Conservation (phyloP, 2,113 vertebrate genomes). For the Daboia siamensis region DNA sequence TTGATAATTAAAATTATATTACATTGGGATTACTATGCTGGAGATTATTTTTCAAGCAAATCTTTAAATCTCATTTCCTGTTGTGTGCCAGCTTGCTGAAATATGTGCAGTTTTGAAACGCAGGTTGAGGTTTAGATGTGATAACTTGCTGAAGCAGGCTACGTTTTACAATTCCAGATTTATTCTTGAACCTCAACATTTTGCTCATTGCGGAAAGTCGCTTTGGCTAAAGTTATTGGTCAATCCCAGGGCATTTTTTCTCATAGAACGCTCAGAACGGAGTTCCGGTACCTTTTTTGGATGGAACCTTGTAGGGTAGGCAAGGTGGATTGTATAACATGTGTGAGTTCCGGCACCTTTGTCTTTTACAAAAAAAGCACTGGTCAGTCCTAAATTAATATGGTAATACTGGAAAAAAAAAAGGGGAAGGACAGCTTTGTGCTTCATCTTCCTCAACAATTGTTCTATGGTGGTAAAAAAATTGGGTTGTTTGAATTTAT, state of each 20-base stretch:
- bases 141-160: not conserved
- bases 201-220: not conserved
- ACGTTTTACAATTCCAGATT: not conserved
- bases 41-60: slow-evolving; percentile 43
- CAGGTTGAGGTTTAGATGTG: not conserved
- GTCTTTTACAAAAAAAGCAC: too few relatives aligned
- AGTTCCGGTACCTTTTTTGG: too few relatives aligned
- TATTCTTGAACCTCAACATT: not conserved
- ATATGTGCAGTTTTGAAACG: not conserved
- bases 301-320: too few relatives aligned
- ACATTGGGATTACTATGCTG: slow-evolving; percentile 34
- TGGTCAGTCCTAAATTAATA: not conserved
- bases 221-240: not conserved
- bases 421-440: not conserved
- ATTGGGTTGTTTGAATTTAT: not conserved
- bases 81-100: not conserved
- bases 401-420: not conserved
- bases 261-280: too few relatives aligned
- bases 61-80: slow-evolving; percentile 27
- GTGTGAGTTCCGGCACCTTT: too few relatives aligned
- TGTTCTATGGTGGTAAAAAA: not conserved
- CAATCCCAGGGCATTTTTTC: not conserved
- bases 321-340: too few relatives aligned
- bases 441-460: not conserved
- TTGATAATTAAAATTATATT: slow-evolving; percentile 42